phyloP scores from a whole-genome alignment of 2,113 vertebrate genomes.

The Nothocercus julius region DNA sequence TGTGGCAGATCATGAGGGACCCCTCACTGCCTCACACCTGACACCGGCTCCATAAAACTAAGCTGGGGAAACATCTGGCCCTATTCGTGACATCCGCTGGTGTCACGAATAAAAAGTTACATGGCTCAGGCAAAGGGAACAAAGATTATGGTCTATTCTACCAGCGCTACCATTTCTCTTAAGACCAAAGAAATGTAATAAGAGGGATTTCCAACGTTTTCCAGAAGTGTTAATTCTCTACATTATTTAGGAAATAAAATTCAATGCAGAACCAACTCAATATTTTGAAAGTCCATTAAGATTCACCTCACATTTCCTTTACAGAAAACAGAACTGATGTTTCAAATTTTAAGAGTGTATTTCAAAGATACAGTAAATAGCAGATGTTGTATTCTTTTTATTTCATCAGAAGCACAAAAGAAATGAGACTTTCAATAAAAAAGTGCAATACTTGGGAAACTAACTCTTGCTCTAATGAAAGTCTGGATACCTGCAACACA shows the following conservation, averaged over 20 bases:
- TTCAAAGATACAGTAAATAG: slow-evolving; percentile 63
- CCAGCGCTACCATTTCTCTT: not conserved
- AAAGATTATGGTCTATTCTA: not conserved
- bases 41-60: not conserved
- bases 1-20: not conserved
- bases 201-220: not conserved
- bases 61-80: not conserved
- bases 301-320: slow-evolving; percentile 41
- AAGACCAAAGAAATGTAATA: not conserved
- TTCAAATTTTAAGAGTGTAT: slow-evolving; percentile 47
- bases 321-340: slow-evolving; percentile 17
- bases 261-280: not conserved
- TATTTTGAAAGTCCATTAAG: slow-evolving; percentile 48
- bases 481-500: slow-evolving; percentile 37
- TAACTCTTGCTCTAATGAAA: slow-evolving; percentile 40
- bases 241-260: slow-evolving; percentile 42
- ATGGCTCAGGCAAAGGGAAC: not conserved
- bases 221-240: not conserved
- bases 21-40: not conserved
- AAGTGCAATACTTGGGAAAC: slow-evolving; percentile 22
- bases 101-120: not conserved
- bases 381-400: slow-evolving; percentile 27
- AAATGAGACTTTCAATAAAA: slow-evolving; percentile 32
- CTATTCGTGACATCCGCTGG: not conserved
- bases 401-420: slow-evolving; percentile 39